phyloP scores from a whole-genome alignment of 1,140 invertebrate species.

The Lysiphlebus fabarum region DNA sequence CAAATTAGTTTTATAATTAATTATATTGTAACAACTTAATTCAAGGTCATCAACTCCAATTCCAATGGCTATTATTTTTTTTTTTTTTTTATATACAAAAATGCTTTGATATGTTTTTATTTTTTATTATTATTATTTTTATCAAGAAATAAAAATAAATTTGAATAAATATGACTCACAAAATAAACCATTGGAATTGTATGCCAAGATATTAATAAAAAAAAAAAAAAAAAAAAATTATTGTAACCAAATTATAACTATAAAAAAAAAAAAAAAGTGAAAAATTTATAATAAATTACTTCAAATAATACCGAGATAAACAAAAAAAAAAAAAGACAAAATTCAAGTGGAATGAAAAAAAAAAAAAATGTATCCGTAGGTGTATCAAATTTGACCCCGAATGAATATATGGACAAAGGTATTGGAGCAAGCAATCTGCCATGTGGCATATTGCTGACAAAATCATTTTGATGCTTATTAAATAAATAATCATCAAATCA shows the following conservation, averaged over 20 bases:
- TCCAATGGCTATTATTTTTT: neutral
- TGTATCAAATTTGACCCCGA: neutral
- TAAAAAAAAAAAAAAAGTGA: neutral
- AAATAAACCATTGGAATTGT: no score
- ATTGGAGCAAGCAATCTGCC: neutral
- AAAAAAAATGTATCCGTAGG: neutral
- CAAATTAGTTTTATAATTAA: slow-evolving; percentile 6
- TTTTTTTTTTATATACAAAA: neutral
- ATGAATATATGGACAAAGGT: slow-evolving; percentile 10
- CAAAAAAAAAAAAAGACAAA: neutral
- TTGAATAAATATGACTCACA: no score
- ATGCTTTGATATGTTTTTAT: no score
- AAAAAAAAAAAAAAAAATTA: no score
- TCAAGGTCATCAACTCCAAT: no score
- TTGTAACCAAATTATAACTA: neutral
- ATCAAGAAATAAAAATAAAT: neutral
- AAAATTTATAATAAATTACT: neutral
- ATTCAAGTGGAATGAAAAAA: neutral
- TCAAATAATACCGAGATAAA: neutral
- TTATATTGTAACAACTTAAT: no score
- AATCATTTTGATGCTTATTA: neutral
- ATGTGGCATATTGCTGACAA: slow-evolving; percentile 23
- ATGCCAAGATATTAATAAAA: no score
- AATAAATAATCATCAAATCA: neutral
- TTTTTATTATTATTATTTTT: no score